phyloP scores from a whole-genome alignment of 2,888 invertebrate genomes.

The Agrochola macilenta region DNA sequence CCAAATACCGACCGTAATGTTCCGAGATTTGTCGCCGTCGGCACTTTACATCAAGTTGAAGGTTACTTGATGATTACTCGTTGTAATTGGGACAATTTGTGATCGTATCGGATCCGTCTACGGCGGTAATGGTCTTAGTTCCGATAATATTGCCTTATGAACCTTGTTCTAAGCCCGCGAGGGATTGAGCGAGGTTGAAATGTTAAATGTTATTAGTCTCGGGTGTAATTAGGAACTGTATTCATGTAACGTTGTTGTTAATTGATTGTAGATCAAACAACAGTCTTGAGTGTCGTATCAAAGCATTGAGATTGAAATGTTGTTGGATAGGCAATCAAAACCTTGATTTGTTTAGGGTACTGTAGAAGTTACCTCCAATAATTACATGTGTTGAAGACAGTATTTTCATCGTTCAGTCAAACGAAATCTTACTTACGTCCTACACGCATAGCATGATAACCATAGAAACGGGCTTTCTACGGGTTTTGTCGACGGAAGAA shows the following conservation, averaged over 20 bases:
- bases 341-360: slow-evolving; percentile 4
- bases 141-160: slow-evolving; percentile 20
- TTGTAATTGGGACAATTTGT: slow-evolving; percentile 67
- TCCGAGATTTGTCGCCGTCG: slow-evolving; percentile 54
- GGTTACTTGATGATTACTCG: slow-evolving; percentile 65
- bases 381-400: neutral
- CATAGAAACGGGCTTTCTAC: no score
- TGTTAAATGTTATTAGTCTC: slow-evolving; percentile 7
- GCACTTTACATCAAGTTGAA: slow-evolving; percentile 65
- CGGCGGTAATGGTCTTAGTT: slow-evolving; percentile 49
- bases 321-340: neutral
- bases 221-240: slow-evolving; percentile 22
- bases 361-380: neutral
- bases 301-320: slow-evolving; percentile 6
- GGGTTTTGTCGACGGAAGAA: no score
- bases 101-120: slow-evolving; percentile 63
- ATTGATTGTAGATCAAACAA: slow-evolving; percentile 29
- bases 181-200: slow-evolving; percentile 22
- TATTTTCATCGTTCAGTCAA: no score
- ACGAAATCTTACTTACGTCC: no score
- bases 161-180: slow-evolving; percentile 37
- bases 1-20: slow-evolving; percentile 34
- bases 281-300: neutral
- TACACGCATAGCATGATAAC: no score
- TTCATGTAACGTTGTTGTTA: slow-evolving; percentile 15